Evolutionary conservation across 2,797 vertebrate species (phyloP).

Genomic region (Carcharodon carcharias): DNA sequence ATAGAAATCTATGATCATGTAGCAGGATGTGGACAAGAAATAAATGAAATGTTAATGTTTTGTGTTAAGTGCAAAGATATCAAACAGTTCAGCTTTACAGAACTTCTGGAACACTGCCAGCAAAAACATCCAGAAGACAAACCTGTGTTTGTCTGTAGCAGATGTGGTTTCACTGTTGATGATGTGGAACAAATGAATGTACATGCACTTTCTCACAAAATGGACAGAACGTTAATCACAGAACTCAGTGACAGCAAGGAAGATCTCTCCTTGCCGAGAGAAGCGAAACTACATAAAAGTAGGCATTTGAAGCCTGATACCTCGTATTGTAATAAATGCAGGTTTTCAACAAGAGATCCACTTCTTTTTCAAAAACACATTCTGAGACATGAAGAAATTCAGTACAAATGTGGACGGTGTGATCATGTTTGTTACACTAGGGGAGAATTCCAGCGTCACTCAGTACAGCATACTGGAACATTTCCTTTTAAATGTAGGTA

Average conservation of each 20-base stretch:
- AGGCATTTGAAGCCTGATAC: constrained; percentile 59
- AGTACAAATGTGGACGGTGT: constrained; percentile 83
- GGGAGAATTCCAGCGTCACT: constrained; percentile 77
- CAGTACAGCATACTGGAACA: constrained; percentile 74
- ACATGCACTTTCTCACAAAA: constrained; percentile 49
- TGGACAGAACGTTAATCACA: constrained; percentile 43
- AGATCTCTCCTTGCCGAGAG: constrained; percentile 40
- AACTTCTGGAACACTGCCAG: constrained; percentile 46
- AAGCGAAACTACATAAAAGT: constrained; percentile 49
- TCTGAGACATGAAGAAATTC: constrained; percentile 71
- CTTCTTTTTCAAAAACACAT: constrained; percentile 70
- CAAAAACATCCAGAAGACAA: constrained; percentile 46
- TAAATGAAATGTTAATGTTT: constrained; percentile 40
- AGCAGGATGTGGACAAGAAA: neutral
- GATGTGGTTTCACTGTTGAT: constrained; percentile 45
- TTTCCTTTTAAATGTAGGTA: constrained; percentile 80
- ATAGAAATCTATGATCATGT: neutral
- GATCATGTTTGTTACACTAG: constrained; percentile 74
- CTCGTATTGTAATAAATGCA: constrained; percentile 79
- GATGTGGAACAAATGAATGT: constrained; percentile 39
- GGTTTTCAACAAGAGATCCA: constrained; percentile 71
- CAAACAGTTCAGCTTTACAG: constrained; percentile 48
- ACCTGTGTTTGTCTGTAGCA: constrained; percentile 50
- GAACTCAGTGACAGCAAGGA: constrained; percentile 42
- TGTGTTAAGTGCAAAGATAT: constrained; percentile 56